A percentile compares a stretch with the other conserved stretches of the same genome.
Conservation (phyloP, 2,888 invertebrate genomes). For the Alloscopus bannaensis region DNA sequence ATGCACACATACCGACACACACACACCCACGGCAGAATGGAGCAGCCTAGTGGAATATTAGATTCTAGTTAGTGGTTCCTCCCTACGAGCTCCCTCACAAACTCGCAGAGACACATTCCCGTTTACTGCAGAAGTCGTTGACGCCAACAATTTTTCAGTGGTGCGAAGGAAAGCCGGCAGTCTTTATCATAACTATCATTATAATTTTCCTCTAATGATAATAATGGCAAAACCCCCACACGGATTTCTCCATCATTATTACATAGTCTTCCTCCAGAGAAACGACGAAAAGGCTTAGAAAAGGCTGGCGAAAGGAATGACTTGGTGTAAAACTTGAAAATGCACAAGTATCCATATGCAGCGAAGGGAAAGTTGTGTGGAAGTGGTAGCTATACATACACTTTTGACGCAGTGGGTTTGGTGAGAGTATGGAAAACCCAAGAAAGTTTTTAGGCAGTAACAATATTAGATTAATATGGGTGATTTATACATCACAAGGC, state of each 20-base stretch:
- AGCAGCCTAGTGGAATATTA: constrained; percentile 36
- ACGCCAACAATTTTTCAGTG: not conserved
- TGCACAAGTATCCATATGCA: not conserved
- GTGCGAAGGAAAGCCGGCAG: constrained; percentile 16
- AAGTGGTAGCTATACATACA: no score
- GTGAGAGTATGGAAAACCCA: not conserved
- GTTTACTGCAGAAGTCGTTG: not conserved
- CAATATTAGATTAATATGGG: constrained; percentile 41
- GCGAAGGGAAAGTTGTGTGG: no score
- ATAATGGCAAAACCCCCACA: constrained; percentile 43
- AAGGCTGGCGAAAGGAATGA: not conserved
- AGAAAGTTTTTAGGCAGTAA: constrained; percentile 16
- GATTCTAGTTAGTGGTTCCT: constrained; percentile 43
- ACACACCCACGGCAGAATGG: constrained; percentile 20
- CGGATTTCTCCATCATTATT: constrained; percentile 53
- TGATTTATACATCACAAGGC: constrained; percentile 46
- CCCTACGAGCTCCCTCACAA: not conserved
- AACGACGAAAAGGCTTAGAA: not conserved
- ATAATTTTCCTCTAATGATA: constrained; percentile 55
- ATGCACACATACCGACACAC: constrained; percentile 43
- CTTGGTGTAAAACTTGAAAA: not conserved
- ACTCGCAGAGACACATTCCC: no score
- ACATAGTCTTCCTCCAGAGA: not conserved
- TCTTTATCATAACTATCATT: constrained; percentile 53
- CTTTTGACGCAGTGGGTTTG: no score